Evolutionary conservation across 2,888 invertebrate species (phyloP).

Genomic region (Strigamia maritima): DNA sequence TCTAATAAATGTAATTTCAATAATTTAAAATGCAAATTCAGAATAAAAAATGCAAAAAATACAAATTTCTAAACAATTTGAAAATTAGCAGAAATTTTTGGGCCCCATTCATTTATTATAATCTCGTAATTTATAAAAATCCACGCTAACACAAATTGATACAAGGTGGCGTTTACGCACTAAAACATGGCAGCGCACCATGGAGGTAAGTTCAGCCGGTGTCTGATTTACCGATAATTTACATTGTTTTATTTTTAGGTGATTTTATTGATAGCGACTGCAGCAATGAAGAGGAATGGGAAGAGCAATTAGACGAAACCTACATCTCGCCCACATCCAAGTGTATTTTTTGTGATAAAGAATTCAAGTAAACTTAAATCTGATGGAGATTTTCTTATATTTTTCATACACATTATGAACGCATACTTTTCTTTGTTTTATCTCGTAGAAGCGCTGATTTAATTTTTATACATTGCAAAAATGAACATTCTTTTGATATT

Average conservation of each 20-base stretch:
- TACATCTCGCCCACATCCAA: neutral
- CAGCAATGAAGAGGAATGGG: neutral
- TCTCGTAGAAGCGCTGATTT: constrained; percentile 35
- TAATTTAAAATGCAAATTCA: no score
- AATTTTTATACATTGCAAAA: constrained; percentile 44
- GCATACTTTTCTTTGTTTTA: neutral
- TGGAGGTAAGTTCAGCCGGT: neutral
- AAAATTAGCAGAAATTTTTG: no score
- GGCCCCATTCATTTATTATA: no score
- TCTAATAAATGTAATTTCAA: no score
- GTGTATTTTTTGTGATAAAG: constrained; percentile 37
- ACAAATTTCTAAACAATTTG: no score
- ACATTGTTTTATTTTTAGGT: neutral
- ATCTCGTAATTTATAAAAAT: no score
- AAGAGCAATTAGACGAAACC: neutral
- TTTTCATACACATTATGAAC: neutral
- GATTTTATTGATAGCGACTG: neutral
- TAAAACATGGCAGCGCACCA: neutral
- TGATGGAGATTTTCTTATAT: neutral
- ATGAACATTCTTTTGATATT: constrained; percentile 45
- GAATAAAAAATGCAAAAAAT: no score
- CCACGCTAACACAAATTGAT: no score
- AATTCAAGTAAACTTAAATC: constrained; percentile 12
- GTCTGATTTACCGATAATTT: neutral
- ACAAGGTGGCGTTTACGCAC: neutral